Percentiles rank a stretch among this genome's conserved stretches.
Conservation (phyloP, 2,113 vertebrate genomes). For the Nannospalax galili region DNA sequence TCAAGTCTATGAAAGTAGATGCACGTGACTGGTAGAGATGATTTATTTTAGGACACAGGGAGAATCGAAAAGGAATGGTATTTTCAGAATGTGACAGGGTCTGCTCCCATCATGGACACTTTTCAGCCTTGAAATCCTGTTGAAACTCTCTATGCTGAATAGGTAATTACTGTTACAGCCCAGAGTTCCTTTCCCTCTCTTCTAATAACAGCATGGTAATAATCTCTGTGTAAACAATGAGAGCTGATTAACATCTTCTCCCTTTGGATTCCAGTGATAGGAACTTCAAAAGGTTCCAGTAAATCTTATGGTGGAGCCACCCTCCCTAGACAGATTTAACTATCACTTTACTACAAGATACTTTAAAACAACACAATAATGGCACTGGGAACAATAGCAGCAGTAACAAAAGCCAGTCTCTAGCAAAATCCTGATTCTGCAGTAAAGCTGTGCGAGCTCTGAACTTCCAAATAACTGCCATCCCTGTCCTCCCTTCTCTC, state of each 20-base stretch:
- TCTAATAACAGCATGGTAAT: background rate
- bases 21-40: background rate
- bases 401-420: conserved; percentile 41
- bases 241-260: conserved; percentile 87
- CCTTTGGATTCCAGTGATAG: conserved; percentile 90
- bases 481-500: background rate
- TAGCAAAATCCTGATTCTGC: conserved; percentile 1
- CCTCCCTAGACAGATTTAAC: conserved; percentile 82
- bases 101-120: conserved; percentile 80
- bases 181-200: conserved; percentile 19
- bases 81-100: background rate
- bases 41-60: conserved; percentile 10
- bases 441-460: conserved; percentile 23
- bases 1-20: background rate
- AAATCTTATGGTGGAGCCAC: conserved; percentile 88
- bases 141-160: conserved; percentile 81
- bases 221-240: conserved; percentile 17
- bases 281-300: conserved; percentile 87
- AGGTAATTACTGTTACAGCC: conserved; percentile 54
- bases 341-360: background rate
- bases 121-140: conserved; percentile 89
- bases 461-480: conserved; percentile 41
- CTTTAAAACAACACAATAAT: conserved; percentile 11
- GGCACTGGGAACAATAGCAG: background rate
- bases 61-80: conserved; percentile 2